Base-by-base conservation (phyloP, 2,888 invertebrate genomes). In the Scaptomyza caliginosa region DNA sequence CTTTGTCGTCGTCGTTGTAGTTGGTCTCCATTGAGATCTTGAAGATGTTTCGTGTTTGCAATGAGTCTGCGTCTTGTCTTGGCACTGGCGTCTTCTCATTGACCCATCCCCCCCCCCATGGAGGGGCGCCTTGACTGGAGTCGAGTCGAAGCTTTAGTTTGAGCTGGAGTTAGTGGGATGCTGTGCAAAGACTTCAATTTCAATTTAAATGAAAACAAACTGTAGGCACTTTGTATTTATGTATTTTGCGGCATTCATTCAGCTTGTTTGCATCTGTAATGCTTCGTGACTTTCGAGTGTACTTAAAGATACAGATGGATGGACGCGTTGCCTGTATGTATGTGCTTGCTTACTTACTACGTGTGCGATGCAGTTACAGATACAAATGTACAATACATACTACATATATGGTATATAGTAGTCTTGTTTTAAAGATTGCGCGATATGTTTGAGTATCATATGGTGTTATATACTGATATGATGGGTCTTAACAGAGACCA, bases 181-280 rank as follows among this genome's bases (percentile, higher is more conserved):
- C 51, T 40, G 68, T 54, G 80, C 72, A 59, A 64, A 62, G 75
- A 82, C 83, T 83, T 86, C 81, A 86, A 83, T 87, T 83, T 87
- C 86, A 83, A 83, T 83, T 82, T 83, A 83, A 83, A 83, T 83
- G 88, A 83, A 83, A 88, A 83, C 83, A 83, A 88, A 83, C 88
- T 88, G 86, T 74, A 45, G 84, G 80, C 88, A 83, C 88, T 83
- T 88, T 88, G 88, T 83, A 79, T 79, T 83, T 83, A 86, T 83
- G 88, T 83, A 77, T 86, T 83, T 83, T 82, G 76, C 74, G 60
- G 58, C 84, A 57, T 88, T 86, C 82, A 83, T 83, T 83, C 86
- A 83, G 82, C 80, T 83, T 83, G 88, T 83, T 83, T 83, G 88
- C 88, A 85, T 88, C 83, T 86, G 86, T 77, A 88, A 88, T 86